Base-by-base conservation (phyloP, 2,113 vertebrate genomes). In the Cettia cetti region DNA sequence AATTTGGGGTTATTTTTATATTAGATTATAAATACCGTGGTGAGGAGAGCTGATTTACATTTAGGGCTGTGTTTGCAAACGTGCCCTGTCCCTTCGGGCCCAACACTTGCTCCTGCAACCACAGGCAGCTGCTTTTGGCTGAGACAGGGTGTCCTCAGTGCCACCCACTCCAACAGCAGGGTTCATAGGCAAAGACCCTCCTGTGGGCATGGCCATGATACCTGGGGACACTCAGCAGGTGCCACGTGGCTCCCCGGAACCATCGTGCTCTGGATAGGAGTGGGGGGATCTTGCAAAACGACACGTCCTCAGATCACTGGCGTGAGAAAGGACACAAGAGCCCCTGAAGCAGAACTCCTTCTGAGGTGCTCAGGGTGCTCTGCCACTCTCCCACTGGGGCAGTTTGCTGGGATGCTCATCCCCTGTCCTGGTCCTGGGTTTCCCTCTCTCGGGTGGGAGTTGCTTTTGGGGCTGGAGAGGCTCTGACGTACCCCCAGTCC, bases 1-100 rank as follows among this genome's bases (percentile, higher is more conserved):
- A 81, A 75, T 95, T 93, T 75, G 74, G 69, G 64, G 40, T 84
- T 96, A 90, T 94, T 95, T 96, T 95, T 86, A 86, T 80, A 23
- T 31, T 28, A 40, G 64, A 49, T 93, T 94, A 90, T 90, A 93
- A 96, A 95, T 94, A 90, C 65, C 18, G 10, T 13, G 47, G 60
- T 53, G 59, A 92, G 80, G n/a, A 82, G 54, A 90, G 65, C 65
- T 86, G 77, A 89, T 94, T 91, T 93, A 86, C 92, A 95, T 81
- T 45, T 77, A 47, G 39, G 56, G 71, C 52, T 94, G 42, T 90
- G 90, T 94, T 90, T 95, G 80, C 53, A 78, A 93, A 92, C 0
- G 44, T 88, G 70, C 56, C 95, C 92, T 69, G 65, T 79, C 93
- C 44, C 88, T 88, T 7, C 0, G 0, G 71, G 35, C 52, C 70